Conservation (phyloP, 2,113 vertebrate genomes). For the Cheirogaleus medius region DNA sequence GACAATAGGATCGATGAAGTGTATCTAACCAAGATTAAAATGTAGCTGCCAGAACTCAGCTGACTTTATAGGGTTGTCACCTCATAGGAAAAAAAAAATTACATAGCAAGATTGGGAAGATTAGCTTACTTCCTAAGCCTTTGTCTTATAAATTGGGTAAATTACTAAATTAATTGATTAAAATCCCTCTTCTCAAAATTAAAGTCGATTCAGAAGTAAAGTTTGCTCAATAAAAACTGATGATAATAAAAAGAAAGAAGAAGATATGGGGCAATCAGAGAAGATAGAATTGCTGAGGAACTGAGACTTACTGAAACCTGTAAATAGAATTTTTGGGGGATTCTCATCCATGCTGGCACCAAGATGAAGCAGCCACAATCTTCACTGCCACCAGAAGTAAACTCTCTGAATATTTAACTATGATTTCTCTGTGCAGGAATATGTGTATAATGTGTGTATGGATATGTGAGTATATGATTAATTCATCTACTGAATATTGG, state of each 20-base stretch:
- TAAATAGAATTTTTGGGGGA: background rate
- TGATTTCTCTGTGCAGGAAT: background rate
- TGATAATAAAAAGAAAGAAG: background rate
- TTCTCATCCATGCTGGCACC: background rate
- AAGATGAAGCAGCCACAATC: background rate
- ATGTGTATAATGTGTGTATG: background rate
- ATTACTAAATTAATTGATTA: background rate
- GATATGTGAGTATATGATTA: background rate
- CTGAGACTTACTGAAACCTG: background rate
- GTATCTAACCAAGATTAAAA: background rate
- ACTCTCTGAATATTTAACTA: background rate
- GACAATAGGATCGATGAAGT: background rate
- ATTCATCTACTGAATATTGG: background rate
- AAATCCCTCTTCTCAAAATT: background rate
- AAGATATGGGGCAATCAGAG: background rate
- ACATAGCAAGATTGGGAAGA: background rate
- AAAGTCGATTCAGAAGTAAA: slow-evolving; percentile 18
- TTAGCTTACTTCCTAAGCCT: background rate
- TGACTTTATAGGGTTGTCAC: background rate
- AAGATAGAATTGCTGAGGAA: background rate
- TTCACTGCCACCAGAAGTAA: background rate
- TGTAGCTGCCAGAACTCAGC: background rate
- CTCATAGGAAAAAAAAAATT: background rate
- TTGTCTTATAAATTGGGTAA: background rate
- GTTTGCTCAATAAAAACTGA: background rate